Percentiles rank a stretch among this genome's conserved stretches.
These are phyloP conservation scores for Bucco capensis DNA, from an alignment of 2,113 vertebrate genomes.

Conservation along the genomic window DNA sequence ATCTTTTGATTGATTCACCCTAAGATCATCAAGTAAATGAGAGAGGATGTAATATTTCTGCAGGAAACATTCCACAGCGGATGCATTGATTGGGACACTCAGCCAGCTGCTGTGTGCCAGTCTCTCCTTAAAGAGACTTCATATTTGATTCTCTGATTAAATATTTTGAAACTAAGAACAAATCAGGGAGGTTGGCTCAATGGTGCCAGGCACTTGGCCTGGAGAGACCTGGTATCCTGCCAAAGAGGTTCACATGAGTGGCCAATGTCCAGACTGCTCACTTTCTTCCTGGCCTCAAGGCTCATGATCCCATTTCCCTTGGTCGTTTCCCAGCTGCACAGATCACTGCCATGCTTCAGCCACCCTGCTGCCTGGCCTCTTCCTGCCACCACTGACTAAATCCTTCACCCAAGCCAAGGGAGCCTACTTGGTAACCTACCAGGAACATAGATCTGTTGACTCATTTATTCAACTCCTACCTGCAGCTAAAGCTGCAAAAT, in stretches of 20 bases:
- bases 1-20: conserved; percentile 61
- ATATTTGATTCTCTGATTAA: conserved; percentile 26
- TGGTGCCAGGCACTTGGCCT: not conserved
- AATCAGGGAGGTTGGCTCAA: not conserved
- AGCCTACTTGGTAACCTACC: not conserved
- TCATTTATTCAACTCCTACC: not conserved
- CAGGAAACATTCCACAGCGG: conserved; percentile 53
- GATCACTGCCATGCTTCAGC: not conserved
- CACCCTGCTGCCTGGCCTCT: not conserved
- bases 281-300: not conserved
- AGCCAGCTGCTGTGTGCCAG: conserved; percentile 26
- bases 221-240: not conserved
- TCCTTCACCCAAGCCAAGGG: not conserved
- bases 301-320: rapidly evolving
- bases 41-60: conserved; percentile 61
- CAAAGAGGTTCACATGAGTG: not conserved
- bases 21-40: conserved; percentile 61
- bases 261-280: not conserved
- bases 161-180: not conserved
- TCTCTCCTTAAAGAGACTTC: conserved; percentile 3
- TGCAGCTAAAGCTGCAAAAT: not conserved
- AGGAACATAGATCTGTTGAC: not conserved
- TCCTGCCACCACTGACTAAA: not conserved
- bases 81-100: conserved; percentile 49
- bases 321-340: not conserved